Evolutionary conservation across 2,113 vertebrate genomes (phyloP).

Genomic region (Zosterops pallidus): DNA sequence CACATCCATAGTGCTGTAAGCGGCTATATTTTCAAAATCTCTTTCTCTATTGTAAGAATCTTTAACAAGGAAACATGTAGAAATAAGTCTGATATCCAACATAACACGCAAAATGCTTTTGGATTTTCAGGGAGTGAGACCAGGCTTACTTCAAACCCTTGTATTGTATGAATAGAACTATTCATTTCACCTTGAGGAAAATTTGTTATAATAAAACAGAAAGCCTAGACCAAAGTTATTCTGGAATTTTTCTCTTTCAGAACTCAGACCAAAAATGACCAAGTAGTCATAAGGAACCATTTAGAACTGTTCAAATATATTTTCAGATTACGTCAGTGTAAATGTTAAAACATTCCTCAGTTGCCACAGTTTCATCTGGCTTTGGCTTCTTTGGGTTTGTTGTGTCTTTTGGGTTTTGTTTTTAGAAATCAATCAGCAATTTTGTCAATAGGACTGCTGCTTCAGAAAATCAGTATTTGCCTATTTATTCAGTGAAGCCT

Average conservation of each 20-base stretch:
- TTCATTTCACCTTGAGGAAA: background rate
- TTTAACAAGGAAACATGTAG: background rate
- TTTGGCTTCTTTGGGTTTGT: background rate
- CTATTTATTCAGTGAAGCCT: background rate
- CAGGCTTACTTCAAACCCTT: background rate
- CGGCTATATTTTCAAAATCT: background rate
- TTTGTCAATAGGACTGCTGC: background rate
- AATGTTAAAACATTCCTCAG: background rate
- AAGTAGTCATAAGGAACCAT: background rate
- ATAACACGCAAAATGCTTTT: background rate
- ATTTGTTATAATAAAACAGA: background rate
- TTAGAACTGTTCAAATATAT: background rate
- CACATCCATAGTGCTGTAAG: background rate
- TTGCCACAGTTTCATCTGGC: background rate
- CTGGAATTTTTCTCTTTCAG: background rate
- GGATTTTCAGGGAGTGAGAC: background rate
- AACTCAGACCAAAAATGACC: background rate
- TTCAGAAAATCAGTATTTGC: background rate
- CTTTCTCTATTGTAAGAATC: background rate
- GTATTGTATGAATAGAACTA: background rate
- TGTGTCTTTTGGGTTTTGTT: rapidly evolving
- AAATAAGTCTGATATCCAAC: background rate
- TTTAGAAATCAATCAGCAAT: background rate
- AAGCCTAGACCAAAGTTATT: background rate
- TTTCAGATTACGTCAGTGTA: background rate